These are phyloP conservation scores for Lethenteron reissneri DNA, from an alignment of 2,113 vertebrate genomes.

Conservation along the genomic window DNA sequence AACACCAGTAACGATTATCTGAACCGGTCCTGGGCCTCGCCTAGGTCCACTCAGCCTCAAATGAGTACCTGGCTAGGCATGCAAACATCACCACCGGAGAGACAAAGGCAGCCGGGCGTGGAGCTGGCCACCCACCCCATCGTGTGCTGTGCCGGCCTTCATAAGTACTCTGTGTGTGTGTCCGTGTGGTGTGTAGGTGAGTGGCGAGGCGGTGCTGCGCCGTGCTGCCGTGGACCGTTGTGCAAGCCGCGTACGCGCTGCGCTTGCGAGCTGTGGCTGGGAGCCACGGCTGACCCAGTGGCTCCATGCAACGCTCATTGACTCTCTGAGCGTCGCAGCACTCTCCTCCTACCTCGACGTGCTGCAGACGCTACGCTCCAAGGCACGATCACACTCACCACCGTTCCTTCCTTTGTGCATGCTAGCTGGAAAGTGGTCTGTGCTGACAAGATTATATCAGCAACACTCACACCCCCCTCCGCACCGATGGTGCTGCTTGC, in stretches of 20 bases:
- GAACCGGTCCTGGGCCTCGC: too few relatives aligned
- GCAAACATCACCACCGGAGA: too few relatives aligned
- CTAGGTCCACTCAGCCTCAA: too few relatives aligned
- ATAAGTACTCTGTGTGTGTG: too few relatives aligned
- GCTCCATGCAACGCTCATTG: constrained; percentile 70
- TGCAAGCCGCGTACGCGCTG: constrained; percentile 66
- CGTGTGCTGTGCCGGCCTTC: too few relatives aligned
- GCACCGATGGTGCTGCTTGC: too few relatives aligned
- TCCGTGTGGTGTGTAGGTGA: constrained; percentile 25
- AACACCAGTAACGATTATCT: too few relatives aligned
- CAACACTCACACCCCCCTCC: too few relatives aligned
- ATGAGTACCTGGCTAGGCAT: too few relatives aligned
- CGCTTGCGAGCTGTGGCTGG: constrained; percentile 72
- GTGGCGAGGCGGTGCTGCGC: constrained; percentile 68
- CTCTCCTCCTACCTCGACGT: constrained; percentile 83
- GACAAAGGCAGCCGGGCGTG: too few relatives aligned
- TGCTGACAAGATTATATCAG: not conserved
- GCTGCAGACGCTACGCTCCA: constrained; percentile 86
- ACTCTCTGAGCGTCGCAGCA: constrained; percentile 71
- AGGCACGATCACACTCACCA: constrained; percentile 24
- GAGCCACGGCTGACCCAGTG: constrained; percentile 82
- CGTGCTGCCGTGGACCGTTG: constrained; percentile 84
- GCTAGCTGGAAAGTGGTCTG: not conserved
- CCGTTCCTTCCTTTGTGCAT: not conserved
- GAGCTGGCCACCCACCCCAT: too few relatives aligned